Conservation (phyloP, 1,140 invertebrate species). For the Diorhabda carinulata region DNA sequence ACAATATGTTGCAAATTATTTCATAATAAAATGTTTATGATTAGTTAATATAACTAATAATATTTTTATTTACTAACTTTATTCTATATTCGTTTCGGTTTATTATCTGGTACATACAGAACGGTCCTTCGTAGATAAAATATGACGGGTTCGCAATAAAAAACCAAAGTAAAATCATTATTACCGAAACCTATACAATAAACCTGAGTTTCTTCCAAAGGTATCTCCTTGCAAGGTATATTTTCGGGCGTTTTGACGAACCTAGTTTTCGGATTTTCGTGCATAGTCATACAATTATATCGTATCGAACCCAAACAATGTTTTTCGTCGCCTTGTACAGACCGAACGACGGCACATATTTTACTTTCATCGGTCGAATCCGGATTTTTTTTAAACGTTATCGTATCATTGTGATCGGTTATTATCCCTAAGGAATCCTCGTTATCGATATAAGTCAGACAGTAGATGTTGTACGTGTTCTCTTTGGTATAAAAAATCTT, state of each 20-base stretch:
- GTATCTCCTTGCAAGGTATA: background rate
- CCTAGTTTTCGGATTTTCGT: background rate
- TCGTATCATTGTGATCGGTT: background rate
- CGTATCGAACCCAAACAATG: background rate
- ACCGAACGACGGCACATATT: background rate
- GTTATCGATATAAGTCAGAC: background rate
- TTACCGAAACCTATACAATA: background rate
- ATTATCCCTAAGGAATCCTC: background rate
- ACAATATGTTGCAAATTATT: too few relatives aligned
- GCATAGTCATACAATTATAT: background rate
- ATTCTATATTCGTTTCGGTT: background rate
- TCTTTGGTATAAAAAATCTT: background rate
- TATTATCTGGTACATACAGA: background rate
- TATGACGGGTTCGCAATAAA: background rate
- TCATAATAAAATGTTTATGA: too few relatives aligned
- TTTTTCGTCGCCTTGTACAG: background rate
- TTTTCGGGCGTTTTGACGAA: background rate
- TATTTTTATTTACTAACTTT: background rate
- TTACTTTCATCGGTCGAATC: background rate
- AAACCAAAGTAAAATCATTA: background rate
- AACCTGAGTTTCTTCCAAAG: background rate
- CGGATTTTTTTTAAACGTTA: background rate
- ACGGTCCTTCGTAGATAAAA: background rate
- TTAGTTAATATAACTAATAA: background rate
- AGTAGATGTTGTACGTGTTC: background rate